Evolutionary conservation across 2,113 vertebrate species (phyloP).

Genomic region (Crypturellus undulatus): DNA sequence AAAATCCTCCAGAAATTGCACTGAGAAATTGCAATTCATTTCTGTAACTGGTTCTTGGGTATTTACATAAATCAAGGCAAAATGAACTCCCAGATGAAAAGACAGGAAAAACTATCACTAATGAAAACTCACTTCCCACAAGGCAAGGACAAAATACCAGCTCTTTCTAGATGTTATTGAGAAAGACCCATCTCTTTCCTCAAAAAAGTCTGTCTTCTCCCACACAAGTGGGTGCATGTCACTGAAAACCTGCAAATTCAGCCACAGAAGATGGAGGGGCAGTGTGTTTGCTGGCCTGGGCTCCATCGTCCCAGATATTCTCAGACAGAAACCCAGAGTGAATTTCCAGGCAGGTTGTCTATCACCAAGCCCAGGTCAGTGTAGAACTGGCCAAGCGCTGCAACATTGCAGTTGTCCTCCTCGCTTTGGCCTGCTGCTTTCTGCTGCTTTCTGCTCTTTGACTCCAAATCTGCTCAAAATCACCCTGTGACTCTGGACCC

Average conservation of each 20-base stretch:
- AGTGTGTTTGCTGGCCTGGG: background rate
- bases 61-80: background rate
- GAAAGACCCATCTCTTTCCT: background rate
- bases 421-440: background rate
- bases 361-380: background rate
- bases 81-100: background rate
- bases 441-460: background rate
- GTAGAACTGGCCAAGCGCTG: background rate
- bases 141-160: background rate
- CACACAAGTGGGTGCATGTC: background rate
- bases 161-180: background rate
- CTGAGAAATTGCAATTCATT: background rate
- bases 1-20: background rate
- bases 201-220: background rate
- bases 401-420: background rate
- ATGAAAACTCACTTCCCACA: background rate
- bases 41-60: background rate
- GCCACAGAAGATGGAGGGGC: background rate
- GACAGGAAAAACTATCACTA: background rate
- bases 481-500: background rate
- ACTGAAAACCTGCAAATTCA: background rate
- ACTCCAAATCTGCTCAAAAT: background rate
- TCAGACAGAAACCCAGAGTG: background rate
- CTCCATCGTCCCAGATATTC: background rate
- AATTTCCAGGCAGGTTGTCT: background rate